Percentiles rank a stretch among this genome's conserved stretches.
phyloP scores from a whole-genome alignment of 2,888 invertebrate genomes.

The Zygothrica quintamaculata region DNA sequence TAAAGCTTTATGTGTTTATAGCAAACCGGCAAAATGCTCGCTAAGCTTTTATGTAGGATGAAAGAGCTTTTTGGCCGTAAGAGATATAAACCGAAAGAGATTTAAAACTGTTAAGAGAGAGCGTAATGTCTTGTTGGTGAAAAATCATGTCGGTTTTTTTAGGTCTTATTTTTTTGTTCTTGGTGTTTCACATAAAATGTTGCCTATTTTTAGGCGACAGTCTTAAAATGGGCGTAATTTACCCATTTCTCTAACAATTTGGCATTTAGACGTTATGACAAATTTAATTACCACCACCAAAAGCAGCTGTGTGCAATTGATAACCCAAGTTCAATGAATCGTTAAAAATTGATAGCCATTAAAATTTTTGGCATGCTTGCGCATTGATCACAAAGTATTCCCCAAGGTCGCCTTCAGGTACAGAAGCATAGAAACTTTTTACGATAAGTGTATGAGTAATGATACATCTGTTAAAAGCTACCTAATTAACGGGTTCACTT shows the following conservation, averaged over 20 bases:
- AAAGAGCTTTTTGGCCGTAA: slow-evolving; percentile 45
- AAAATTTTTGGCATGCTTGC: slow-evolving; percentile 60
- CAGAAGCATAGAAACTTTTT: slow-evolving; percentile 16
- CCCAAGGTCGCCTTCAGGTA: slow-evolving; percentile 40
- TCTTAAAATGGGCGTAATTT: slow-evolving; percentile 33
- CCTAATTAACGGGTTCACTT: slow-evolving; percentile 37
- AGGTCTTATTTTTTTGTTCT: too few species aligned
- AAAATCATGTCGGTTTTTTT: slow-evolving; percentile 21
- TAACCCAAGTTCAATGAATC: slow-evolving; percentile 69
- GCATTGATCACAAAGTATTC: slow-evolving; percentile 35
- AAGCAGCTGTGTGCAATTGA: slow-evolving; percentile 57
- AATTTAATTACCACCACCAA: slow-evolving; percentile 69
- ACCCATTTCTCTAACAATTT: slow-evolving; percentile 14
- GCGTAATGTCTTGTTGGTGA: slow-evolving; percentile 40
- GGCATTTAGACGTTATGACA: slow-evolving; percentile 65
- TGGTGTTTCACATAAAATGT: slow-evolving; percentile 18
- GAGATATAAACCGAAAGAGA: slow-evolving; percentile 19
- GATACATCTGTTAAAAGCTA: slow-evolving; percentile 22
- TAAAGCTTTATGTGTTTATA: slow-evolving; percentile 53
- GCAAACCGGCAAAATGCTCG: slow-evolving; percentile 23
- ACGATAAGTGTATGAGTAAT: slow-evolving; percentile 13
- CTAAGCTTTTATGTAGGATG: slow-evolving; percentile 33
- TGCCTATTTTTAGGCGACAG: slow-evolving; percentile 61
- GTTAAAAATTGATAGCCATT: slow-evolving; percentile 67
- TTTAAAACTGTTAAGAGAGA: slow-evolving; percentile 56